Evolutionary conservation across 2,797 vertebrate species (phyloP).

Genomic region (Xenopus petersii): DNA sequence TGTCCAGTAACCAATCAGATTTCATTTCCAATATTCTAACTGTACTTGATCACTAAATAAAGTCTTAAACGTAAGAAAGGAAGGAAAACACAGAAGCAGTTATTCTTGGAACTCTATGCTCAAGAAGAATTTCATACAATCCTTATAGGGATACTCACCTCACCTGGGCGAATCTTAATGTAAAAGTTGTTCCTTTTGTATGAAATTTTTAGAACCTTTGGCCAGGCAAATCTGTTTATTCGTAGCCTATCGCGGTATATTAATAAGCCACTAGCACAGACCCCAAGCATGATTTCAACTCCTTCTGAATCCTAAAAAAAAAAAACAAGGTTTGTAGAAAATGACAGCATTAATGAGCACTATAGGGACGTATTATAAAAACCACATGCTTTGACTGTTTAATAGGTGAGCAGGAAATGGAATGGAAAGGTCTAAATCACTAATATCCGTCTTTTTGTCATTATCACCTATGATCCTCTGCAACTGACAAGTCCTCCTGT

Average conservation of each 20-base stretch:
- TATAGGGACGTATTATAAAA: not conserved
- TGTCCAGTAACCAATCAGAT: too few species aligned
- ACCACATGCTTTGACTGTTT: not conserved
- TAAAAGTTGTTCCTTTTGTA: slow-evolving; percentile 99
- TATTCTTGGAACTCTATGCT: not conserved
- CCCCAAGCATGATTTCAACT: slow-evolving; percentile 97
- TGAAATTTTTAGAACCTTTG: slow-evolving; percentile 98
- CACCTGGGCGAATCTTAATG: slow-evolving; percentile 96
- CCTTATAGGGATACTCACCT: slow-evolving; percentile 70
- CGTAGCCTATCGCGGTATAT: slow-evolving; percentile 94
- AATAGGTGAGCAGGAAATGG: not conserved
- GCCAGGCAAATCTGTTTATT: slow-evolving; percentile 98
- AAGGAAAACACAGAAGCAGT: too few species aligned
- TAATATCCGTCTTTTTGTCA: not conserved
- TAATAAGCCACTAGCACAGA: slow-evolving; percentile 92
- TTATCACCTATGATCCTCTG: not conserved
- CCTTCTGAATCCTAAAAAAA: slow-evolving; percentile 88
- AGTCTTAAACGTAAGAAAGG: too few species aligned
- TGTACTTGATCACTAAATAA: too few species aligned
- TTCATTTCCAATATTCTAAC: too few species aligned
- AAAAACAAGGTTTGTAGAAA: not conserved
- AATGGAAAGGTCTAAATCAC: not conserved
- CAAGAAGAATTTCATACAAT: not conserved
- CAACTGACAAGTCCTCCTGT: not conserved
- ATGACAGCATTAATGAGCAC: not conserved